These are phyloP conservation scores for Luperina nickerlii DNA, from an alignment of 2,888 invertebrate genomes.

Conservation along the genomic window DNA sequence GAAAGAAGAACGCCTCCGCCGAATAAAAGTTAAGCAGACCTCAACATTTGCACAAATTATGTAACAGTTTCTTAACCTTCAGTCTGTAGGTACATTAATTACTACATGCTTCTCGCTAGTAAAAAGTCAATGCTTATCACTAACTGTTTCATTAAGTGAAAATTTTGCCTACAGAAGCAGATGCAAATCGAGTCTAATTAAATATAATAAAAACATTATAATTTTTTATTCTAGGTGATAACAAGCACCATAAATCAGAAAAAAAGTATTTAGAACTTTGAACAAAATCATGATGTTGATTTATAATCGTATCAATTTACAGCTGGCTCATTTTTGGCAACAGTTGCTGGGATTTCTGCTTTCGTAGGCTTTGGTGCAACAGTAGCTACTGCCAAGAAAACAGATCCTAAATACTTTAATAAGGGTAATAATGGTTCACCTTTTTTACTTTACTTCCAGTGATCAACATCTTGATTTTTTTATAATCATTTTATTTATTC, in stretches of 20 bases:
- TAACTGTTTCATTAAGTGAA: background rate
- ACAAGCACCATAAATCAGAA: too few relatives aligned
- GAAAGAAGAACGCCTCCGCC: conserved; percentile 82
- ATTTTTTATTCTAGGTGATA: background rate
- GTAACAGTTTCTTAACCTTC: conserved; percentile 37
- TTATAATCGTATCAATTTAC: conserved; percentile 66
- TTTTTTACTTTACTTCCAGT: background rate
- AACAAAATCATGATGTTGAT: background rate
- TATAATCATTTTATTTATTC: conserved; percentile 17
- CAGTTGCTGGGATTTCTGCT: conserved; percentile 94
- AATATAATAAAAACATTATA: too few relatives aligned
- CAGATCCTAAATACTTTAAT: conserved; percentile 94
- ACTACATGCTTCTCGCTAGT: background rate
- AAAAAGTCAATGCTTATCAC: background rate
- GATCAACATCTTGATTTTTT: background rate
- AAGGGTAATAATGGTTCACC: conserved; percentile 88
- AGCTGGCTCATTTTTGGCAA: conserved; percentile 93
- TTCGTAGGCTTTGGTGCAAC: conserved; percentile 95
- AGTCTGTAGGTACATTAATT: background rate
- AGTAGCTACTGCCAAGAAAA: conserved; percentile 93
- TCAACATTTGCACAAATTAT: conserved; percentile 16
- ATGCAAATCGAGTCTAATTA: background rate
- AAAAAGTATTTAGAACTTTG: background rate
- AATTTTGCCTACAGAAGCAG: background rate
- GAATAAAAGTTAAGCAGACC: conserved; percentile 81